Percentiles rank a stretch among this genome's conserved stretches.
Conservation (phyloP, 2,888 invertebrate genomes). For the Opisthograptis luteolata region DNA sequence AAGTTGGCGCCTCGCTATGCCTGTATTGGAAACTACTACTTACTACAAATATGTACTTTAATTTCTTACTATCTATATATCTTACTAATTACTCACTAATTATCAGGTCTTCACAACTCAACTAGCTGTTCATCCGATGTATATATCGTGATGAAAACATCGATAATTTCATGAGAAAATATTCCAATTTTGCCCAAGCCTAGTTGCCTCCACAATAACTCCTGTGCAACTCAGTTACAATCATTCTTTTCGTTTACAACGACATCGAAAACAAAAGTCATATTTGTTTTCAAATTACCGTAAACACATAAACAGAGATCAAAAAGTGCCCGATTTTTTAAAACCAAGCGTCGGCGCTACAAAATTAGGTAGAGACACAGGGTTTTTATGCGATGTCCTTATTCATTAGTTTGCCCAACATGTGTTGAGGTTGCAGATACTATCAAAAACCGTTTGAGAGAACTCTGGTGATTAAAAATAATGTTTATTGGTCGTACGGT, state of each 20-base stretch:
- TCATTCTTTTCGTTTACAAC: neutral
- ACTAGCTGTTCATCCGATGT: no score
- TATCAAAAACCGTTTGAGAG: constrained; percentile 53
- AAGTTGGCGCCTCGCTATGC: no score
- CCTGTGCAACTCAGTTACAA: neutral
- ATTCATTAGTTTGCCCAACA: constrained; percentile 74
- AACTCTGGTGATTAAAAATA: constrained; percentile 59
- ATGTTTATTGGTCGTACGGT: constrained; percentile 59
- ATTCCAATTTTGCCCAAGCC: no score
- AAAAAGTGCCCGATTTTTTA: constrained; percentile 32
- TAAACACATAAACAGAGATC: constrained; percentile 36
- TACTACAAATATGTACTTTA: no score
- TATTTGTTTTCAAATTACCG: constrained; percentile 30
- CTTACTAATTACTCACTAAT: no score
- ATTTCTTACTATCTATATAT: no score
- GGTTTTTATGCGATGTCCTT: constrained; percentile 54
- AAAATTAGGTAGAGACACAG: constrained; percentile 31
- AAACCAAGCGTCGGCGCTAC: constrained; percentile 4
- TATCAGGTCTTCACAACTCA: no score
- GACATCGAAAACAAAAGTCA: constrained; percentile 23
- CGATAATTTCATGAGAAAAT: no score
- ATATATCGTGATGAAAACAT: no score
- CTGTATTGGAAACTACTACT: no score
- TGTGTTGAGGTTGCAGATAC: constrained; percentile 76
- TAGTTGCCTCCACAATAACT: no score